Evolutionary conservation across 2,113 vertebrate species (phyloP).

Genomic region (Epinephelus moara): DNA sequence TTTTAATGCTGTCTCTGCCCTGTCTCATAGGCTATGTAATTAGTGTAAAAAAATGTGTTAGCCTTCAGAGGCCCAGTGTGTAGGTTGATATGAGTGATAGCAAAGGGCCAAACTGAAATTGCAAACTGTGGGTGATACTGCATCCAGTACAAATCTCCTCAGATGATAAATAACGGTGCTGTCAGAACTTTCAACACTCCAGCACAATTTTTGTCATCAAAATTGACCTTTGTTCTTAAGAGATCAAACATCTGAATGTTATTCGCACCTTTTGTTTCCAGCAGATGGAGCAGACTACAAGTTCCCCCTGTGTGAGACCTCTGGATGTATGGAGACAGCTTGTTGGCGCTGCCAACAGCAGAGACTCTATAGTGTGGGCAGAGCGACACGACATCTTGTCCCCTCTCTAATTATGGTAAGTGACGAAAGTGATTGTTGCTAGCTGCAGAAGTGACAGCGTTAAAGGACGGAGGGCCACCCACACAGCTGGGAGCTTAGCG

Average conservation of each 20-base stretch:
- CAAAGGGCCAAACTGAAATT: not conserved
- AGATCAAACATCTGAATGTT: slow-evolving; percentile 31
- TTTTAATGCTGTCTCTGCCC: not conserved
- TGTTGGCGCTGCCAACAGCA: slow-evolving; percentile 30
- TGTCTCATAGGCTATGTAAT: not conserved
- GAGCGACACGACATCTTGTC: slow-evolving; percentile 45
- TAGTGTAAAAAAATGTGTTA: not conserved
- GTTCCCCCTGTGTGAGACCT: slow-evolving; percentile 28
- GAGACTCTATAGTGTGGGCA: slow-evolving; percentile 13
- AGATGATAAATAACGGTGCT: not conserved
- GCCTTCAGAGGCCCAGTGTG: not conserved
- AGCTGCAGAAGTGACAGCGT: slow-evolving; percentile 47
- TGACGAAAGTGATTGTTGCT: slow-evolving; percentile 50
- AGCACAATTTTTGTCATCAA: slow-evolving; percentile 2
- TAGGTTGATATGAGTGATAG: not conserved
- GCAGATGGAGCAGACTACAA: slow-evolving; percentile 40
- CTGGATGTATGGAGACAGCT: slow-evolving; percentile 21
- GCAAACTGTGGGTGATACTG: not conserved
- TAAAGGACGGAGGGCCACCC: slow-evolving; percentile 52
- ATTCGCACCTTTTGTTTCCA: slow-evolving; percentile 27
- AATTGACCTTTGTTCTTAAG: slow-evolving; percentile 11
- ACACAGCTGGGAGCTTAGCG: slow-evolving; percentile 52
- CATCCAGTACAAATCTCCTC: not conserved
- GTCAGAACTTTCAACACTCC: slow-evolving; percentile 5
- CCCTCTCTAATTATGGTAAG: slow-evolving; percentile 55